Evolutionary conservation across 92 coral and sea anemone species (phyloP).

Genomic region (Metridium senile): DNA sequence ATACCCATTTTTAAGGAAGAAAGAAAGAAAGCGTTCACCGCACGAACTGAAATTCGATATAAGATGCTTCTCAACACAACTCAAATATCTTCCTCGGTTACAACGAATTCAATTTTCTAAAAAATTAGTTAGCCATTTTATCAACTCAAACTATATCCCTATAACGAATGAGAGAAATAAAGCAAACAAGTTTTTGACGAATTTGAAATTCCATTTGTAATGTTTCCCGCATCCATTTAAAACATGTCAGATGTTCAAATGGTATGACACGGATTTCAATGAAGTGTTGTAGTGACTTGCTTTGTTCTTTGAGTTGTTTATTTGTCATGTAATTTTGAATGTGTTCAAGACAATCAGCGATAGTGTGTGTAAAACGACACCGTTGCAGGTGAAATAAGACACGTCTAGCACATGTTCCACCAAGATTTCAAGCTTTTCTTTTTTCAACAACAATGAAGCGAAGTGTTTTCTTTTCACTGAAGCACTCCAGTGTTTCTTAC

Average conservation of each 20-base stretch:
- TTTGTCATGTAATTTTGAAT: conserved; percentile 31
- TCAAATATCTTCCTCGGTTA: too few species aligned
- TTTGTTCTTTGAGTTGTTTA: conserved; percentile 34
- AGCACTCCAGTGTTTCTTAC: conserved; percentile 26
- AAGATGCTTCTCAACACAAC: too few species aligned
- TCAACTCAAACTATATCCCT: too few species aligned
- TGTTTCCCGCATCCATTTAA: background rate
- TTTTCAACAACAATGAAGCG: conserved; percentile 23
- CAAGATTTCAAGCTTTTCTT: conserved; percentile 51
- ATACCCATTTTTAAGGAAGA: too few species aligned
- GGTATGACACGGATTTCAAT: conserved; percentile 23
- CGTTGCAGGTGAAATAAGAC: conserved; percentile 42
- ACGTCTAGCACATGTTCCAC: conserved; percentile 46
- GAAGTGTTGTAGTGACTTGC: conserved; percentile 19
- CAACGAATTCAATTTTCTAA: too few species aligned
- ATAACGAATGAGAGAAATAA: too few species aligned
- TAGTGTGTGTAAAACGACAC: conserved; percentile 46
- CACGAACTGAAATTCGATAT: too few species aligned
- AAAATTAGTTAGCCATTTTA: too few species aligned
- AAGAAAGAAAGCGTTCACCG: too few species aligned
- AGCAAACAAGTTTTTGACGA: background rate
- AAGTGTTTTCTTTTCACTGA: conserved; percentile 29
- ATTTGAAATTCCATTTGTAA: background rate
- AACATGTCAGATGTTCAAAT: conserved; percentile 29
- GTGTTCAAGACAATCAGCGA: conserved; percentile 20